Conservation (phyloP, 2,888 invertebrate genomes). For the Aphodius granarius region DNA sequence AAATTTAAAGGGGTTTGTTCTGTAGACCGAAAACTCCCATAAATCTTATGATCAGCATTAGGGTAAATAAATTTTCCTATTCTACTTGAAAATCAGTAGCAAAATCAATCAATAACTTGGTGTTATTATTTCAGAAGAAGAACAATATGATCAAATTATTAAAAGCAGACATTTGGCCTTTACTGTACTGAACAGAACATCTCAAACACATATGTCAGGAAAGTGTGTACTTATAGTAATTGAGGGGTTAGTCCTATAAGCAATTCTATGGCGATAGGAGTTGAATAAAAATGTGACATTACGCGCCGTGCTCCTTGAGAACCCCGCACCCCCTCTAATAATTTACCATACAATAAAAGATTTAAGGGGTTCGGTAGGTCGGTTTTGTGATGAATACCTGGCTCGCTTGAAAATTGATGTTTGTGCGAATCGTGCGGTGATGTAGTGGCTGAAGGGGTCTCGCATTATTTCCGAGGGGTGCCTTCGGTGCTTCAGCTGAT, state of each 20-base stretch:
- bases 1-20: background rate
- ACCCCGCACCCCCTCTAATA: conserved; percentile 23
- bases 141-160: no score
- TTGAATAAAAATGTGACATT: background rate
- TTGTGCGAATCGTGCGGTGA: conserved; percentile 92
- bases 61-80: no score
- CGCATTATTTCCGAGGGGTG: conserved; percentile 91
- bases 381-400: conserved; percentile 29
- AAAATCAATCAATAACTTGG: no score
- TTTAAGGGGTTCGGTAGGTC: conserved; percentile 1
- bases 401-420: conserved; percentile 88
- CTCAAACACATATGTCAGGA: background rate
- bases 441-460: conserved; percentile 91
- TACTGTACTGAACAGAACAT: no score
- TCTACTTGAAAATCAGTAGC: no score
- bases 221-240: background rate
- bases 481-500: conserved; percentile 81
- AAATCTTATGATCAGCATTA: no score
- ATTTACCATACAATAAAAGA: conserved; percentile 9
- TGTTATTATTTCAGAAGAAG: no score
- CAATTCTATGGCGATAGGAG: background rate
- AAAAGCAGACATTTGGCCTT: no score
- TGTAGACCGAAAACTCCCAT: no score
- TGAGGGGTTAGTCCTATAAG: background rate
- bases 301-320: background rate